These are phyloP conservation scores for Henicopernis longicauda DNA, from an alignment of 2,113 vertebrate species.

Conservation along the genomic window DNA sequence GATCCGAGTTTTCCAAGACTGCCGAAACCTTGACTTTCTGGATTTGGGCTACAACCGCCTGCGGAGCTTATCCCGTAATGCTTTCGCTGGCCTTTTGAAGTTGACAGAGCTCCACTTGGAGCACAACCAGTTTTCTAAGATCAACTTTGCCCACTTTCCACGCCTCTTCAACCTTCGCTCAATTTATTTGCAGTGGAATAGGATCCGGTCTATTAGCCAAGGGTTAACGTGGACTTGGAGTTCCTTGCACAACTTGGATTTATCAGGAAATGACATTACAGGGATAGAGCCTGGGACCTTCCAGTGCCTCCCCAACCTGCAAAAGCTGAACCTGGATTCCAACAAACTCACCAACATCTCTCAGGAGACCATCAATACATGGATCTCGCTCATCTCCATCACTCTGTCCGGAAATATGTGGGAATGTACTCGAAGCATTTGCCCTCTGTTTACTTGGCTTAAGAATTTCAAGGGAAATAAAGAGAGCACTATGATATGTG, in stretches of 20 bases:
- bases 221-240: constrained; percentile 96
- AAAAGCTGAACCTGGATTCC: constrained; percentile 95
- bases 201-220: constrained; percentile 88
- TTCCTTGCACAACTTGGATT: constrained; percentile 95
- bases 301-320: constrained; percentile 93
- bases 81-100: constrained; percentile 93
- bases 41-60: constrained; percentile 96
- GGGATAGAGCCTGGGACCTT: constrained; percentile 87
- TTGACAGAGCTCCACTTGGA: constrained; percentile 94
- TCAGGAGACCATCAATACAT: constrained; percentile 87
- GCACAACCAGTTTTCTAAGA: constrained; percentile 97
- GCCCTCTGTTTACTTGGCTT: constrained; percentile 90
- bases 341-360: constrained; percentile 96
- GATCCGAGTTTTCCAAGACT: constrained; percentile 92
- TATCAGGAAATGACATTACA: constrained; percentile 93
- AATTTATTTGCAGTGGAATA: constrained; percentile 95
- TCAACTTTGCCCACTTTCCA: constrained; percentile 95
- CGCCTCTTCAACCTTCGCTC: constrained; percentile 92
- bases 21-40: constrained; percentile 94
- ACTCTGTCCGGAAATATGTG: constrained; percentile 94
- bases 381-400: constrained; percentile 95
- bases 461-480: constrained; percentile 95
- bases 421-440: constrained; percentile 92
- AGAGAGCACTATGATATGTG: constrained; percentile 92
- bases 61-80: constrained; percentile 90